Evolutionary conservation across 2,888 invertebrate species (phyloP), one percentile per base, ranked within the genome.

Genomic region (Campoplex nolae): DNA sequence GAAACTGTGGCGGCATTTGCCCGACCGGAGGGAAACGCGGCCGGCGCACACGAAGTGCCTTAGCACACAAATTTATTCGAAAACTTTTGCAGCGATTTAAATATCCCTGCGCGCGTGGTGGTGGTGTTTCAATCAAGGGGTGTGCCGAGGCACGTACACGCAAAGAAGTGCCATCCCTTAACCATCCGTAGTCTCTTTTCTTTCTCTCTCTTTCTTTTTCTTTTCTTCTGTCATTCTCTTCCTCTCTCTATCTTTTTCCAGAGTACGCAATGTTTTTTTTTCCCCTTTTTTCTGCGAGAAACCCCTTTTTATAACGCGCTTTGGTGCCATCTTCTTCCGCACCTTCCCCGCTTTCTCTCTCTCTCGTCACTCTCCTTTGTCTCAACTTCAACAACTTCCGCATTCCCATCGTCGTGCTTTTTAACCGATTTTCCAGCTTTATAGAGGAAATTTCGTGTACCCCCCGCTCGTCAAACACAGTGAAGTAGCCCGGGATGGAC

Each of bases 41-140:
- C 77, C 38, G 68, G 74, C 65, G 85, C 78, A 77, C 85, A 86
- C 88, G 85, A 88, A 90, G 90, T 90, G 88, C 88, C 89, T 91
- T 90, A 89, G 89, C 90, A 90, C 89, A 90, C 88, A 92, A 92
- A 92, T 92, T 92, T 92, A 92, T 92, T 92, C 92, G 89, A 84
- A 89, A 92, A 92, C 90, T 92, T 92, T 92, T 89, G 90, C 92
- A 90, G 81, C 84, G 87, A 92, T 92, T 91, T 92, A 92, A 92
- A 92, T 92, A 91, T 91, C 92, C 91, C 84, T 54, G 74, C 65
- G 45, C 73, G 51, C 73, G 51, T 23, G 62, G 62, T 86, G 81
- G 77, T 87, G 87, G 90, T 92, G 92, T 91, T 92, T 92, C 92
- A 92, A 92, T 92, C 92, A 91, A 90, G 91, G 89, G 87, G 79